Conservation (phyloP, 2,888 invertebrate genomes). For the Aleiodes alternator region DNA sequence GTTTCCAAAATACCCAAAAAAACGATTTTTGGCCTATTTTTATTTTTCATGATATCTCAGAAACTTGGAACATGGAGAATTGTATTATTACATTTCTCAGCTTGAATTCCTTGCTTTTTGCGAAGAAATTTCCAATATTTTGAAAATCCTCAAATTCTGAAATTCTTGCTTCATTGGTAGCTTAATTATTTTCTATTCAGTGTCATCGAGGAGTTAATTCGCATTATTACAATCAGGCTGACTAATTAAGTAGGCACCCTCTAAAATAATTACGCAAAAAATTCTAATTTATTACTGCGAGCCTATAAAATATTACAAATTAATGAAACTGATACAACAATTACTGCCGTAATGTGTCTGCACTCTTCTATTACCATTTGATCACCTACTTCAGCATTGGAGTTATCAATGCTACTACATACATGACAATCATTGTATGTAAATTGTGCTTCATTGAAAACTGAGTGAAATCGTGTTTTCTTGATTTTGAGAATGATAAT, state of each 20-base stretch:
- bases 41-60: too few relatives aligned
- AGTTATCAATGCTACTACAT: constrained; percentile 40
- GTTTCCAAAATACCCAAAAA: too few relatives aligned
- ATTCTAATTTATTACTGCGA: constrained; percentile 43
- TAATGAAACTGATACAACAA: constrained; percentile 35
- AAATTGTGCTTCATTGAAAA: not conserved
- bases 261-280: constrained; percentile 41
- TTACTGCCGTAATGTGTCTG: constrained; percentile 47
- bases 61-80: too few relatives aligned
- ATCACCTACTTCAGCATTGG: constrained; percentile 40
- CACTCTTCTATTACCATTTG: constrained; percentile 54
- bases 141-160: too few relatives aligned
- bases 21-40: too few relatives aligned
- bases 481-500: constrained; percentile 15
- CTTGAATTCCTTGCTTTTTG: too few relatives aligned
- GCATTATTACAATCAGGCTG: constrained; percentile 1
- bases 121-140: too few relatives aligned
- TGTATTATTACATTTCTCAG: too few relatives aligned
- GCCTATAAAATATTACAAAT: constrained; percentile 18
- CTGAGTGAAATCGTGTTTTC: not conserved
- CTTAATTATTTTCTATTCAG: too few relatives aligned
- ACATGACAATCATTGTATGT: constrained; percentile 1
- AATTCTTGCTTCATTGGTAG: too few relatives aligned
- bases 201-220: constrained; percentile 3
- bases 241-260: constrained; percentile 56